Evolutionary conservation across 2,797 vertebrate genomes (phyloP).

Genomic region (Thunnus albacares): DNA sequence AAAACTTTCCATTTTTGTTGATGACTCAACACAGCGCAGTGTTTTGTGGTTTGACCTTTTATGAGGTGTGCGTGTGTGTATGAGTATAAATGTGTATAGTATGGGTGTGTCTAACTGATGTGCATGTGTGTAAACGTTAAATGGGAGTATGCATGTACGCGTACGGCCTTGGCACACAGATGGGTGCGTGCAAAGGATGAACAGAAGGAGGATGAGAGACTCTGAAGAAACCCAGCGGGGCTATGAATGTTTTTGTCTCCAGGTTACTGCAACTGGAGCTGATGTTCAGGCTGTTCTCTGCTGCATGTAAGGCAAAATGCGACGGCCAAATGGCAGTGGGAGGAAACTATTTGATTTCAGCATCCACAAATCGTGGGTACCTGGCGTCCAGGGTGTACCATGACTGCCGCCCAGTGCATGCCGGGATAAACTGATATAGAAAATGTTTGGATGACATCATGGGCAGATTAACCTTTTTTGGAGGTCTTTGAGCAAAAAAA

Average conservation of each 20-base stretch:
- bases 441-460: background rate
- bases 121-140: slow-evolving; percentile 16
- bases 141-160: slow-evolving; percentile 3
- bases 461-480: background rate
- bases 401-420: background rate
- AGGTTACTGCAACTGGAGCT: slow-evolving; percentile 47
- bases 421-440: background rate
- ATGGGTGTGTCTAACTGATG: slow-evolving; percentile 47
- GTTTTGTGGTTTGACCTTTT: slow-evolving; percentile 76
- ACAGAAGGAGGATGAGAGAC: slow-evolving; percentile 35
- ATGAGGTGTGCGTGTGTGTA: slow-evolving; percentile 58
- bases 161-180: background rate
- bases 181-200: slow-evolving; percentile 31
- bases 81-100: slow-evolving; percentile 49
- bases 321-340: slow-evolving; percentile 24
- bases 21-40: slow-evolving; percentile 72
- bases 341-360: slow-evolving; percentile 30
- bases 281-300: slow-evolving; percentile 16
- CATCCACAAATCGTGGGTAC: slow-evolving; percentile 10
- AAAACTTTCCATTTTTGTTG: slow-evolving; percentile 80
- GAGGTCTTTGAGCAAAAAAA: no score
- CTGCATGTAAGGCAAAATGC: background rate
- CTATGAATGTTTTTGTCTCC: slow-evolving; percentile 53
- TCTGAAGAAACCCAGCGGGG: slow-evolving; percentile 20
- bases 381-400: background rate